Evolutionary conservation across 2,888 invertebrate species (phyloP), one percentile per base, ranked within the genome.

Genomic region (Unio delphinus): DNA sequence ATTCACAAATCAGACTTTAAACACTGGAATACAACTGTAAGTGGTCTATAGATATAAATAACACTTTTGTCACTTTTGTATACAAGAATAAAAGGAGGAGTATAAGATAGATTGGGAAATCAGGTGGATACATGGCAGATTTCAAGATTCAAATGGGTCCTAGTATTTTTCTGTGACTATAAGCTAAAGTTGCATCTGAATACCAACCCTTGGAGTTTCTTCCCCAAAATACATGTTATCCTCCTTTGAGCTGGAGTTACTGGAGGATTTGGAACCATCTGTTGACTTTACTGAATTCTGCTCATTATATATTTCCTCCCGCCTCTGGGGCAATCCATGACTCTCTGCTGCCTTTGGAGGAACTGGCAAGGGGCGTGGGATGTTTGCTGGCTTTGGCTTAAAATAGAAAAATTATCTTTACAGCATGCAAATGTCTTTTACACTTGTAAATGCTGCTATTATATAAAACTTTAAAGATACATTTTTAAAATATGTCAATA

Each of bases 281-380:
- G 80, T 69, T 45, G 45, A 45, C 45, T 45, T 45, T 2, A 45
- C 45, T 20, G 63, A 58, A 30, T 74, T 67, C n/a, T 72, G 72
- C 15, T 75, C 68, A n/a, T 74, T 75, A 15, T 69, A 71, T n/a
- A 72, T 63, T 66, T 65, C 73, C 26, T 64, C 66, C 62, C 85
- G 61, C n/a, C 80, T 75, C 67, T 83, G 80, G 5, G 87, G 87
- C 55, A 84, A 70, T 11, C 85, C 83, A 23, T 78, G 76, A 65
- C 83, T 80, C n/a, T 79, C 79, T 45, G 80, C 80, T 2, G 75
- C 78, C 60, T 76, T 79, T 2, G 86, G 86, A 23, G 84, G 81
- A 5, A 80, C 80, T 8, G 88, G 88, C 57, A 87, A 74, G 7
- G 87, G 87, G 18, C 86, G 81, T 0, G 86, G 84, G 8, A 15